Conservation (phyloP, 1,140 invertebrate species). For the Metopolophium dirhodum region DNA sequence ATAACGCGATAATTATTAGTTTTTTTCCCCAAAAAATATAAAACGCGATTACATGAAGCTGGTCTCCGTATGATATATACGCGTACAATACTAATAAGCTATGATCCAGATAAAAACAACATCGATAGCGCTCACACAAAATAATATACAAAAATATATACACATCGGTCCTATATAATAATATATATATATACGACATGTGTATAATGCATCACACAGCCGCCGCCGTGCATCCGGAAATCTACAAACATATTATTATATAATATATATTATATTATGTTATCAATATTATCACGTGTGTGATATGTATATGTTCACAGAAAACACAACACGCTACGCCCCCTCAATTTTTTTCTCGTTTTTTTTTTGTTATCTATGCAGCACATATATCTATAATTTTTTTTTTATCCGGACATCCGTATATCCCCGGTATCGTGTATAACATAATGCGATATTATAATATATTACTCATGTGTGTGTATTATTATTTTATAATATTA, state of each 20-base stretch:
- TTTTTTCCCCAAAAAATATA: neutral
- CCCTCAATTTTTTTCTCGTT: neutral
- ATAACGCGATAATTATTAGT: conserved; percentile 7
- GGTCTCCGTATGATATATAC: neutral
- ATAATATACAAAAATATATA: neutral
- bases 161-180: neutral
- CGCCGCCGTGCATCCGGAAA: neutral
- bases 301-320: neutral
- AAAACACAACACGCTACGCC: conserved; percentile 8
- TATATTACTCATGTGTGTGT: neutral
- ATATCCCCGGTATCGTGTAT: neutral
- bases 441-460: neutral
- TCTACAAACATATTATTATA: neutral
- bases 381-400: neutral
- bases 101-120: neutral
- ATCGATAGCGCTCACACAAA: neutral
- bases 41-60: neutral
- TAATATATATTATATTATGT: neutral
- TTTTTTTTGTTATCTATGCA: neutral
- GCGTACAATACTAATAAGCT: neutral
- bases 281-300: neutral
- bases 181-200: no score
- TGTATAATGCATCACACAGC: neutral
- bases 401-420: conserved; percentile 38
- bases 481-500: neutral